Base-by-base conservation (phyloP, 2,113 vertebrate genomes). In the Dolichotis patagonum region DNA sequence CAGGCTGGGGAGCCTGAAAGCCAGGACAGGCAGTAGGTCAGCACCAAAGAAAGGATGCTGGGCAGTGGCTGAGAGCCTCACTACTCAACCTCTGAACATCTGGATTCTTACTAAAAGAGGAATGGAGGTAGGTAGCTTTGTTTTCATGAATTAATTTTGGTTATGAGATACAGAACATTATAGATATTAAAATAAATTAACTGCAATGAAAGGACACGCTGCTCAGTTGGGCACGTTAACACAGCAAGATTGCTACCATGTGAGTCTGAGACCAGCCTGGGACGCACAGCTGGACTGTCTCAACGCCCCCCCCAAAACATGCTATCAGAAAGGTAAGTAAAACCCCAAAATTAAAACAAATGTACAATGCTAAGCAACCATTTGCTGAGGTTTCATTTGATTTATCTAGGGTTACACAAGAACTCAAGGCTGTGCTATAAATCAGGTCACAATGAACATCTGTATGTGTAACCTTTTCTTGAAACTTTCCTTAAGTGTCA, bases 1-100 rank as follows among this genome's bases (percentile, higher is more conserved):
- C 99, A 88, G 99, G 99, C 98, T 99, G 99, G 63, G 99, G 98
- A 6, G 99, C 98, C 99, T 99, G 86, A 0, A 90, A 96, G 94
- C 85, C 73, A 78, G 75, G 41, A 97, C 26, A 96, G 7, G 83
- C 0, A 52, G 77, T 8, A 19, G 38, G 26, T 97, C 28, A 96
- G 67, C 63, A 92, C 19, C 1, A 30, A n/a, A 16, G 1, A 77
- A 73, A 90, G 38, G 35, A 58, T 38, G 71, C 30, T 28, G 41
- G 71, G 87, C 20, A 13, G 56, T 17, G 38, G 49, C 87, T 41
- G 35, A 43, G 20, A 38, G 30, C 0, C 75, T 73, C 16, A 85
- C 24, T 7, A 7, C 26, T 73, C 43, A 58, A 46, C 54, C 77
- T 30, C 11, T 58, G 11, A 85, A 71, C 75, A 67, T 11, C 62